A percentile compares a stretch with the other conserved stretches of the same genome.
These are phyloP conservation scores for Romanogobio albipinnatus DNA, from an alignment of 2,113 vertebrate species.

Conservation along the genomic window DNA sequence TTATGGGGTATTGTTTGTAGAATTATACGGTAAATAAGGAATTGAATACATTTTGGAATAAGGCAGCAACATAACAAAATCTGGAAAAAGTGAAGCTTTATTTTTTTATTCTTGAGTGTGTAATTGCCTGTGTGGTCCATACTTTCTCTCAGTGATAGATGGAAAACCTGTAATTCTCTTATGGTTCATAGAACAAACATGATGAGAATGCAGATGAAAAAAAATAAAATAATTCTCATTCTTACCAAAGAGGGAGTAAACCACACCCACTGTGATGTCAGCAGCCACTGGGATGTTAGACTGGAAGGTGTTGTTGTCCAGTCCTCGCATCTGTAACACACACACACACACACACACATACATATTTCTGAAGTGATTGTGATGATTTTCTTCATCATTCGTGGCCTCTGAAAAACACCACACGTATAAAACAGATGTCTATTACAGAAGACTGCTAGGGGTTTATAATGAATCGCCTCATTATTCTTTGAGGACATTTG, in stretches of 20 bases:
- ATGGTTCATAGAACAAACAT: not conserved
- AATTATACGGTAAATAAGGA: too few relatives aligned
- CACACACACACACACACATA: not conserved
- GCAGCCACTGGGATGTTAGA: constrained; percentile 52
- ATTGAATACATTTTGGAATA: too few relatives aligned
- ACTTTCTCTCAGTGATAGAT: not conserved
- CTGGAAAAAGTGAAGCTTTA: too few relatives aligned
- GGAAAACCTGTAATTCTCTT: not conserved
- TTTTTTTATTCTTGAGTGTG: too few relatives aligned
- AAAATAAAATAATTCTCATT: not conserved
- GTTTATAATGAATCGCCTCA: not conserved
- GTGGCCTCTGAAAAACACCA: too few relatives aligned
- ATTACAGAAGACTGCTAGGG: not conserved
- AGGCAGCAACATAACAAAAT: too few relatives aligned
- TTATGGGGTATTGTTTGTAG: too few relatives aligned
- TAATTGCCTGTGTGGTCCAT: not conserved
- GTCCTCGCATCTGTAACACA: constrained; percentile 47
- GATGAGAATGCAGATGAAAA: not conserved
- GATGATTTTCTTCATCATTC: too few relatives aligned
- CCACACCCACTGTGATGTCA: constrained; percentile 47
- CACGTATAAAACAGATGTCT: not conserved
- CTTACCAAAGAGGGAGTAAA: constrained; percentile 59
- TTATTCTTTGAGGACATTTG: not conserved
- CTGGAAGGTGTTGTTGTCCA: constrained; percentile 55
- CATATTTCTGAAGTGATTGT: too few relatives aligned